Evolutionary conservation across 1,140 invertebrate genomes (phyloP).

Genomic region (Bicyclus anynana): DNA sequence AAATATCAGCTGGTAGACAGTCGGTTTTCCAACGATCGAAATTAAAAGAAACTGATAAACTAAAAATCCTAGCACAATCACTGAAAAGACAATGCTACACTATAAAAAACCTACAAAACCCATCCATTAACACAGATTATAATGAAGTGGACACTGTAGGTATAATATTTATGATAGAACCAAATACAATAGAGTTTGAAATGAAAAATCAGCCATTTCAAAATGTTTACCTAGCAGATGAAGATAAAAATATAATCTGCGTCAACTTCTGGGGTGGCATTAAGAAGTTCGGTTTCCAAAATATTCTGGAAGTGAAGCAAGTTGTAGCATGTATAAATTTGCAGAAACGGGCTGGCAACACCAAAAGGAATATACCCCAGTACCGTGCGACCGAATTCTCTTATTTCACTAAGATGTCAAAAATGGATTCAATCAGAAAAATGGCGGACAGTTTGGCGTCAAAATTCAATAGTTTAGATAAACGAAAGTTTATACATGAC

Average conservation of each 20-base stretch:
- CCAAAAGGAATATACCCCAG: constrained; percentile 51
- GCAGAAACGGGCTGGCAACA: constrained; percentile 69
- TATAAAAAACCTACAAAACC: constrained; percentile 47
- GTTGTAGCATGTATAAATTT: constrained; percentile 81
- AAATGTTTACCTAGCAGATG: constrained; percentile 72
- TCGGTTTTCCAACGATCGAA: constrained; percentile 45
- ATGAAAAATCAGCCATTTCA: constrained; percentile 51
- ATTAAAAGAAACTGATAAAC: constrained; percentile 34
- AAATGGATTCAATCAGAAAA: constrained; percentile 37
- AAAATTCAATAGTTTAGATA: constrained; percentile 38
- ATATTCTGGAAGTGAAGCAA: constrained; percentile 78
- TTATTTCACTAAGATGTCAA: constrained; percentile 62
- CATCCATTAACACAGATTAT: constrained; percentile 41
- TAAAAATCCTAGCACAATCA: constrained; percentile 25
- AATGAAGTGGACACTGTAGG: constrained; percentile 65
- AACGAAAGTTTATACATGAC: constrained; percentile 45
- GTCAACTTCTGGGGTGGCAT: constrained; percentile 82
- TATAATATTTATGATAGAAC: constrained; percentile 54
- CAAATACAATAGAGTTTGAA: constrained; percentile 40
- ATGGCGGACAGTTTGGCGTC: constrained; percentile 36
- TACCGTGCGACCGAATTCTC: constrained; percentile 58
- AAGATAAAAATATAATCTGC: constrained; percentile 75
- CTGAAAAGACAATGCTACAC: constrained; percentile 43
- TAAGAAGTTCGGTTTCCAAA: constrained; percentile 78
- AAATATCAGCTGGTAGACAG: constrained; percentile 57